Evolutionary conservation across 1,140 invertebrate genomes (phyloP).

Genomic region (Pentalonia nigronervosa): DNA sequence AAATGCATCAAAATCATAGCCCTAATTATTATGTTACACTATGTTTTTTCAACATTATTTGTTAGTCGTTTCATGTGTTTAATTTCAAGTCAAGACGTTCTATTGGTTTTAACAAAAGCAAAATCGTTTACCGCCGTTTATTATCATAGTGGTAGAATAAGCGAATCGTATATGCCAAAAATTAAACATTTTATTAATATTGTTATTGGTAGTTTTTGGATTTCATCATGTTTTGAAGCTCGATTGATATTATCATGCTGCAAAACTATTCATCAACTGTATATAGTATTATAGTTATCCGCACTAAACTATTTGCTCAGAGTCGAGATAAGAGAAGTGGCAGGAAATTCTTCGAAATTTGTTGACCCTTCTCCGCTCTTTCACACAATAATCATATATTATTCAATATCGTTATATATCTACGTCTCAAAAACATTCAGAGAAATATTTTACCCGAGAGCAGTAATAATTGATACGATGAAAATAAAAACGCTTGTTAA

Average conservation of each 20-base stretch:
- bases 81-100: not conserved
- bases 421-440: not conserved
- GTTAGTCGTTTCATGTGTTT: not conserved
- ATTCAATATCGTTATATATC: not conserved
- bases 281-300: not conserved
- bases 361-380: not conserved
- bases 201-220: no score
- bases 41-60: not conserved
- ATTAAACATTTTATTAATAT: not conserved
- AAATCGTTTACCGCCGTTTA: not conserved
- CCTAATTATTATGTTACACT: no score
- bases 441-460: not conserved
- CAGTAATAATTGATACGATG: no score
- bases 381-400: not conserved
- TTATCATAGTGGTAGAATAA: not conserved
- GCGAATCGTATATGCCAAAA: not conserved
- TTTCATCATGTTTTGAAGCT: not conserved
- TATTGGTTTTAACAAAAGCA: not conserved
- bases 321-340: not conserved
- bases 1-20: no score
- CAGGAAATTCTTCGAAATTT: not conserved
- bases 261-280: not conserved
- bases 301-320: not conserved
- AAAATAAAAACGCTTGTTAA: not conserved
- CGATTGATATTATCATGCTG: not conserved